These are phyloP conservation scores for Drosophila algonquin DNA, from an alignment of 2,888 invertebrate genomes.

Conservation along the genomic window DNA sequence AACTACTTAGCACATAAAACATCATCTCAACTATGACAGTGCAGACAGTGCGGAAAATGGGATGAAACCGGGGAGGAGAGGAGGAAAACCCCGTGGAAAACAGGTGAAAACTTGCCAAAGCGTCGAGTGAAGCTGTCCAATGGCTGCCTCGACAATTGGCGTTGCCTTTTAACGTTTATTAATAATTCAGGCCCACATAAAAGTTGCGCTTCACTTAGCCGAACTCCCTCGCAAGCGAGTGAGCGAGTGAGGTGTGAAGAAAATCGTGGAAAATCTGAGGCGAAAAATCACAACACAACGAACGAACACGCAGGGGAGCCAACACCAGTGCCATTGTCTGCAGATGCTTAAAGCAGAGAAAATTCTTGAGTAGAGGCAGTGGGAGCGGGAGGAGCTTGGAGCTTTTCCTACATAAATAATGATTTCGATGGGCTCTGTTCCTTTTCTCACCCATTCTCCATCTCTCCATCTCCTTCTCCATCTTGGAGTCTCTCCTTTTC, in stretches of 20 bases:
- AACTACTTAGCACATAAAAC: constrained; percentile 77
- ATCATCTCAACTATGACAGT: constrained; percentile 66
- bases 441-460: constrained; percentile 12
- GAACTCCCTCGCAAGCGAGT: constrained; percentile 18
- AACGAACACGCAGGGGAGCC: constrained; percentile 15
- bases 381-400: constrained; percentile 18
- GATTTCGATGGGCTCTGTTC: constrained; percentile 66
- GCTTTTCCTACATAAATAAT: constrained; percentile 75
- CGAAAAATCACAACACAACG: constrained; percentile 43
- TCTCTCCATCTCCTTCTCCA: constrained; percentile 11
- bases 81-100: constrained; percentile 10
- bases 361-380: neutral
- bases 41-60: neutral
- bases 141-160: constrained; percentile 62
- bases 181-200: constrained; percentile 81
- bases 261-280: constrained; percentile 39
- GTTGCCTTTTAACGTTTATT: constrained; percentile 80
- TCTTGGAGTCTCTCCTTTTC: neutral
- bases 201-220: constrained; percentile 75
- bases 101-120: constrained; percentile 20
- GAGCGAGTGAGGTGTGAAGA: constrained; percentile 40
- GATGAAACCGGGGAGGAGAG: neutral
- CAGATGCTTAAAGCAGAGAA: constrained; percentile 53
- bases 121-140: constrained; percentile 16
- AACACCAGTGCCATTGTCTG: constrained; percentile 59